phyloP scores from a whole-genome alignment of 2,113 vertebrate genomes.

The Vulpes ferrilata region DNA sequence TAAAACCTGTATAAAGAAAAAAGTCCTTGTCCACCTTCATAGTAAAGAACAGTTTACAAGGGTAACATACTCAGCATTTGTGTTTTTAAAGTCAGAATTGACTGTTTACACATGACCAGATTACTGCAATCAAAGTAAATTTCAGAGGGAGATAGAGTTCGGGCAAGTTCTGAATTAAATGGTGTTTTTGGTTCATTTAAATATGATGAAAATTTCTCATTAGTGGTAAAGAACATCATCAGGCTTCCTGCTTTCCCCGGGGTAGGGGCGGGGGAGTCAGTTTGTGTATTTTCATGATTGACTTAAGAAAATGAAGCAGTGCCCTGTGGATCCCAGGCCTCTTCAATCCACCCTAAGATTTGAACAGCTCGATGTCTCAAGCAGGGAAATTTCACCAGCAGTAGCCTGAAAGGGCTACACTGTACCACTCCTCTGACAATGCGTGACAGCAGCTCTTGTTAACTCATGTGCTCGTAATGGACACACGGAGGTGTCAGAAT shows the following conservation, averaged over 20 bases:
- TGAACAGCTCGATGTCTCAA: background rate
- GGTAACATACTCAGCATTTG: background rate
- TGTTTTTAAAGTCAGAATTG: slow-evolving; percentile 2
- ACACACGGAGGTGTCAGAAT: background rate
- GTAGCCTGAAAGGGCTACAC: background rate
- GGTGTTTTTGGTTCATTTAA: slow-evolving; percentile 32
- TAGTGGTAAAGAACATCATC: background rate
- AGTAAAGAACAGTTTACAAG: background rate
- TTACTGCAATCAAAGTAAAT: slow-evolving; percentile 18
- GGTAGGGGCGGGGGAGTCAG: background rate
- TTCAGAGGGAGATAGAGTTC: background rate
- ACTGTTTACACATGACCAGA: background rate
- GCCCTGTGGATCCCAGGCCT: background rate
- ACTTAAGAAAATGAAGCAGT: background rate
- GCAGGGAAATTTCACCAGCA: background rate
- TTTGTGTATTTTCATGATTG: background rate
- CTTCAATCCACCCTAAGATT: background rate
- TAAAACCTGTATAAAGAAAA: slow-evolving; percentile 5
- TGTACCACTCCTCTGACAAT: background rate
- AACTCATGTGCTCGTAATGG: background rate
- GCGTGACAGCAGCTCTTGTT: background rate
- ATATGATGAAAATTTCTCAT: background rate
- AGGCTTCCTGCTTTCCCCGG: background rate
- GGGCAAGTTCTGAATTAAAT: background rate
- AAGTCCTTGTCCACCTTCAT: background rate